Percentiles rank a stretch among this genome's conserved stretches.
Conservation (phyloP, 1,140 invertebrate genomes). For the Holotrichia oblita region DNA sequence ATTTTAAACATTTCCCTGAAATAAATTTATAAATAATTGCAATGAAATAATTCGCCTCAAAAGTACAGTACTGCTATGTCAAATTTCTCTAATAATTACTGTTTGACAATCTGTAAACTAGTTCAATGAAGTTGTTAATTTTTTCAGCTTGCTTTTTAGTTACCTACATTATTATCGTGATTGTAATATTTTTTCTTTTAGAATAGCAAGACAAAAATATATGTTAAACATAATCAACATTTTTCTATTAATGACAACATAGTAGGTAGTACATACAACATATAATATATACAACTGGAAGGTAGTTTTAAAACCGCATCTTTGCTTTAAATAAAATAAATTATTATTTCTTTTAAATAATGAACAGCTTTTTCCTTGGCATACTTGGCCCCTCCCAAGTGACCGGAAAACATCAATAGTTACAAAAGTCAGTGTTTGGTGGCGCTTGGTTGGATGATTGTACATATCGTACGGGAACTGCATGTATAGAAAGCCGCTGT, state of each 20-base stretch:
- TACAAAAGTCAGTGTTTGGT: background rate
- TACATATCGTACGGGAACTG: background rate
- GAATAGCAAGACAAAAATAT: too few species aligned
- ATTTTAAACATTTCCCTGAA: background rate
- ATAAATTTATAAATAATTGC: background rate
- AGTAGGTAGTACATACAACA: too few species aligned
- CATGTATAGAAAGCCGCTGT: background rate
- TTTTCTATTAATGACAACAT: too few species aligned
- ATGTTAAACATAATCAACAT: too few species aligned
- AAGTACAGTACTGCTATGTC: conserved; percentile 1
- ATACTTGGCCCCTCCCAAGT: conserved; percentile 23
- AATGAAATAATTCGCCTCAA: background rate
- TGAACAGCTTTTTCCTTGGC: conserved; percentile 15
- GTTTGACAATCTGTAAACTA: too few species aligned
- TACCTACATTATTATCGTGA: too few species aligned
- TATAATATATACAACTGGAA: too few species aligned
- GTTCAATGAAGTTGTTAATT: too few species aligned
- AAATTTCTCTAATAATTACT: background rate
- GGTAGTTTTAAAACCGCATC: background rate
- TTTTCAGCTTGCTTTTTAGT: too few species aligned
- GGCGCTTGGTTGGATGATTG: background rate
- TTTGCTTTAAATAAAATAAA: background rate
- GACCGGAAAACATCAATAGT: conserved; percentile 23
- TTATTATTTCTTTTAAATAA: conserved; percentile 13
- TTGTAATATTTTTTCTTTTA: too few species aligned